Conservation (phyloP, 92 coral and sea anemone species). For the Bergia sp. region DNA sequence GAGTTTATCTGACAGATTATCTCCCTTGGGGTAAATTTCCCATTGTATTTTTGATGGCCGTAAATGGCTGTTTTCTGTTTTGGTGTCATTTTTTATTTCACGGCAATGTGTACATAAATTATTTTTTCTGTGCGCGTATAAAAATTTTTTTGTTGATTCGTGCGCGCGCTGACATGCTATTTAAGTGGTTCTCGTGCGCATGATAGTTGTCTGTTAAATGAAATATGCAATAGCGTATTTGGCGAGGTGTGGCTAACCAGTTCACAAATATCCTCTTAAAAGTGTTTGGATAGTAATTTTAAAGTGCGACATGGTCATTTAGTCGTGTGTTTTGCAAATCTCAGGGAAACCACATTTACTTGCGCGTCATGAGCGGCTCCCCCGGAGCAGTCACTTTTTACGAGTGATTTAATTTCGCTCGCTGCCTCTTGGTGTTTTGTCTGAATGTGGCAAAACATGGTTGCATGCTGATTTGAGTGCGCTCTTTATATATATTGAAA, state of each 20-base stretch:
- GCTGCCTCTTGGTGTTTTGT: constrained; percentile 40
- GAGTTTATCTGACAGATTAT: constrained; percentile 40
- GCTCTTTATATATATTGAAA: constrained; percentile 1
- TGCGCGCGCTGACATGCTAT: neutral
- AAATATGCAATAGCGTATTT: neutral
- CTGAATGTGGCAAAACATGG: neutral
- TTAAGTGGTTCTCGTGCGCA: neutral
- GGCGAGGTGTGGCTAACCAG: constrained; percentile 40
- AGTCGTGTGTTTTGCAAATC: neutral
- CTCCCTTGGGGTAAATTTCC: constrained; percentile 44
- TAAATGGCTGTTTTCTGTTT: constrained; percentile 41
- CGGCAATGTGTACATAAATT: constrained; percentile 25
- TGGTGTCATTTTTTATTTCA: constrained; percentile 25
- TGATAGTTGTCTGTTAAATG: constrained; percentile 5
- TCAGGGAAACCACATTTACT: neutral
- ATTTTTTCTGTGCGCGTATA: constrained; percentile 18
- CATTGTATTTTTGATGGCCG: constrained; percentile 40
- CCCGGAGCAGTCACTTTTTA: constrained; percentile 29
- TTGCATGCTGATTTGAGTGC: constrained; percentile 28
- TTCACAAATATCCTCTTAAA: constrained; percentile 27
- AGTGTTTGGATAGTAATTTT: constrained; percentile 23
- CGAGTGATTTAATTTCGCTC: constrained; percentile 18
- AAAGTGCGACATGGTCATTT: neutral
- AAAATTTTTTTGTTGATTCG: neutral
- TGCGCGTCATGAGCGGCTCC: neutral